A percentile compares a stretch with the other conserved stretches of the same genome.
Evolutionary conservation across 2,888 invertebrate genomes (phyloP).

Genomic region (Ashinkailepas kermadecensis): DNA sequence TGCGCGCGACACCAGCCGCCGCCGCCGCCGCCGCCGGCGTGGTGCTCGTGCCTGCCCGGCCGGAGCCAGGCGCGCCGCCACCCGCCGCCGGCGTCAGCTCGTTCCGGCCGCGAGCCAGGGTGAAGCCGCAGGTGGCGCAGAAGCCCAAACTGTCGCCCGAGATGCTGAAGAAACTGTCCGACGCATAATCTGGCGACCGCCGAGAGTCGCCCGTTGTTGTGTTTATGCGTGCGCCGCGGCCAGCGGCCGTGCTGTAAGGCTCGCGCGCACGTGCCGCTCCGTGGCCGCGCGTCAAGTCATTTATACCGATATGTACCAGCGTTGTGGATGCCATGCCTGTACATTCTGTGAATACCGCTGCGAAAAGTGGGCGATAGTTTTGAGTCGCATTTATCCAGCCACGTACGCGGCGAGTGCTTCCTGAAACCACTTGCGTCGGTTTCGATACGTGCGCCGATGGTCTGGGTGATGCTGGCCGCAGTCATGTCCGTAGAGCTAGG

Average conservation of each 20-base stretch:
- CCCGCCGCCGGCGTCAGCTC: neutral
- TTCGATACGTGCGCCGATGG: neutral
- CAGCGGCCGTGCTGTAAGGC: too few species aligned
- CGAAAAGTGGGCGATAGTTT: neutral
- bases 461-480: neutral
- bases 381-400: neutral
- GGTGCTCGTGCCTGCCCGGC: neutral
- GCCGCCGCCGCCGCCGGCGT: neutral
- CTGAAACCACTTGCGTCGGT: neutral
- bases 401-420: conserved; percentile 9
- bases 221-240: too few species aligned
- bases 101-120: neutral
- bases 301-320: neutral
- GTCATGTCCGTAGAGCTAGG: conserved; percentile 3
- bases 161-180: conserved; percentile 9
- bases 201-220: too few species aligned
- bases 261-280: too few species aligned
- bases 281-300: neutral
- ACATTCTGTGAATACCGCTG: conserved; percentile 3
- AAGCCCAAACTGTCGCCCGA: conserved; percentile 7
- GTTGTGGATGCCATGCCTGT: neutral
- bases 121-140: conserved; percentile 15
- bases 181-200: neutral
- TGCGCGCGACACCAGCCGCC: neutral
- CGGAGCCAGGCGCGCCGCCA: neutral